Conservation (phyloP, 2,888 invertebrate species). For the Leptopterna dolabrata region DNA sequence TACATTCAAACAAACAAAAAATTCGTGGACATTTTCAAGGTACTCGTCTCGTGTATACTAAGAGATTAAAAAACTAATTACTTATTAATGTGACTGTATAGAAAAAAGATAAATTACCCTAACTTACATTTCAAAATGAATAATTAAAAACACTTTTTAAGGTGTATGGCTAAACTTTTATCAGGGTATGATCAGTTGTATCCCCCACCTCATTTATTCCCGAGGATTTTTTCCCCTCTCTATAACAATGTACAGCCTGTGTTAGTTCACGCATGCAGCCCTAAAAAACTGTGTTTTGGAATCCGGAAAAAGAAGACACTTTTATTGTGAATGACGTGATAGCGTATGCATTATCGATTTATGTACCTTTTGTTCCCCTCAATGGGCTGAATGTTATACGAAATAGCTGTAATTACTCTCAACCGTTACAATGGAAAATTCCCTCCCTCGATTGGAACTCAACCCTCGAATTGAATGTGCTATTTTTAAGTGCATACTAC, state of each 20-base stretch:
- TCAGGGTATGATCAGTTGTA: conserved; percentile 50
- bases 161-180: conserved; percentile 55
- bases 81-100: conserved; percentile 56
- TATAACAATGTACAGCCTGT: conserved; percentile 52
- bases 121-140: conserved; percentile 29
- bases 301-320: background rate
- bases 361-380: conserved; percentile 32
- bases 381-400: conserved; percentile 52
- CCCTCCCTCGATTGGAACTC: conserved; percentile 28
- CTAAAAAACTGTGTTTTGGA: conserved; percentile 49
- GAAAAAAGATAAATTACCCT: conserved; percentile 49
- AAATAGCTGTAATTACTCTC: conserved; percentile 27
- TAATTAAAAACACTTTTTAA: conserved; percentile 53
- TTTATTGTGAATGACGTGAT: conserved; percentile 5
- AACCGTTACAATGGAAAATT: conserved; percentile 15
- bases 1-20: background rate
- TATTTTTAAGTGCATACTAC: conserved; percentile 19
- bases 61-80: conserved; percentile 54
- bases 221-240: background rate
- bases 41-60: conserved; percentile 53
- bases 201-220: background rate
- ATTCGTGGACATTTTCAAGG: conserved; percentile 17
- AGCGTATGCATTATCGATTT: conserved; percentile 28
- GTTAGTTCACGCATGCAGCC: conserved; percentile 52
- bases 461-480: conserved; percentile 26